phyloP scores from a whole-genome alignment of 2,888 invertebrate species.

The Xestia rhomboidea region DNA sequence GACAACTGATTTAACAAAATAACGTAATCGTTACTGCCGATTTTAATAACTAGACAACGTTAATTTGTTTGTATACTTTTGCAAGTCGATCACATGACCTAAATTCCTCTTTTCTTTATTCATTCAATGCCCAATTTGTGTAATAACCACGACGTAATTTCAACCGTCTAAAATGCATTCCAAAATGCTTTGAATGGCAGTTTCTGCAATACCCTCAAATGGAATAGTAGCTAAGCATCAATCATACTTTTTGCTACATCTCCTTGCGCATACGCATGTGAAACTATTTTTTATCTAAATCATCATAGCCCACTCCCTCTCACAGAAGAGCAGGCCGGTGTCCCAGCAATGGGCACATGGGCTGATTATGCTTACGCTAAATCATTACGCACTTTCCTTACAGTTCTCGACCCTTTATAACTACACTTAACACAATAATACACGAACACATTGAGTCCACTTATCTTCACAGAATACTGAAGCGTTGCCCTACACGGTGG shows the following conservation, averaged over 20 bases:
- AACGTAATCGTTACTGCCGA: slow-evolving; percentile 17
- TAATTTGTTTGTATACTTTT: slow-evolving; percentile 40
- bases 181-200: slow-evolving; percentile 4
- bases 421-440: slow-evolving; percentile 32
- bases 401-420: slow-evolving; percentile 29
- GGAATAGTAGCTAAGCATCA: slow-evolving; percentile 20
- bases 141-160: background rate
- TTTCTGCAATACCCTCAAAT: slow-evolving; percentile 8
- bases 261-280: slow-evolving; percentile 18
- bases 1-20: slow-evolving; percentile 34
- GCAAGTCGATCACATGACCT: slow-evolving; percentile 29
- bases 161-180: slow-evolving; percentile 13
- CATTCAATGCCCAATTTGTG: background rate
- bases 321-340: background rate
- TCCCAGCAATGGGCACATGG: background rate
- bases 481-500: slow-evolving; percentile 75
- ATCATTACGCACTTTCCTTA: slow-evolving; percentile 11
- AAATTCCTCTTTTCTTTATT: background rate
- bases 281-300: slow-evolving; percentile 7
- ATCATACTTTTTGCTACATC: slow-evolving; percentile 6
- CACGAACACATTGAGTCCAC: slow-evolving; percentile 49
- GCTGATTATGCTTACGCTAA: background rate
- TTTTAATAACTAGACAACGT: slow-evolving; percentile 41
- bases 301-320: background rate
- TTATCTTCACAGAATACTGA: slow-evolving; percentile 19